phyloP scores from a whole-genome alignment of 2,797 vertebrate species.

The Sibirionetta formosa region DNA sequence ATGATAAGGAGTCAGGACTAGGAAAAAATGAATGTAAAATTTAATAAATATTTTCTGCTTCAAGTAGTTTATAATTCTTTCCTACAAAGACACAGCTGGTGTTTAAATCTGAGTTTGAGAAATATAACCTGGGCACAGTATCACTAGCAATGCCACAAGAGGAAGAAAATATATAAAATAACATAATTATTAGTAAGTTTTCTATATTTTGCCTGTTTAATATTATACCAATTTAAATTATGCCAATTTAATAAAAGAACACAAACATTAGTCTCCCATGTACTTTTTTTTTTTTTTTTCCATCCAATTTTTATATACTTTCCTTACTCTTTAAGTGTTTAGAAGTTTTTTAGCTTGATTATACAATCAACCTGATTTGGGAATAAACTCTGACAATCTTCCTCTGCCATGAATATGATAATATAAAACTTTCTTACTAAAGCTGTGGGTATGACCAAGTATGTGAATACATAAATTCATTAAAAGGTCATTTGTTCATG shows the following conservation, averaged over 20 bases:
- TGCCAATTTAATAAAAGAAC: neutral
- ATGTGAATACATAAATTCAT: neutral
- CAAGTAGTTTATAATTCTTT: neutral
- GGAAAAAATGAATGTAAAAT: neutral
- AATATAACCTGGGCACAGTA: neutral
- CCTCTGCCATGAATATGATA: neutral
- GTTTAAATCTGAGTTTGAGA: neutral
- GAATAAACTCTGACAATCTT: neutral
- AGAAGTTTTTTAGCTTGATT: neutral
- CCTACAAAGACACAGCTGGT: neutral
- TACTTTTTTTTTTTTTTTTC: neutral
- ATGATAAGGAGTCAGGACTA: neutral
- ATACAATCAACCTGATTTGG: neutral
- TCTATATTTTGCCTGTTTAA: neutral
- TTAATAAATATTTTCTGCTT: slow-evolving; percentile 5
- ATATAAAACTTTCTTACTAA: neutral
- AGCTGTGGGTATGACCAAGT: neutral
- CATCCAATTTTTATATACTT: neutral
- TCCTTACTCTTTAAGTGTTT: neutral
- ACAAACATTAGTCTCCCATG: neutral
- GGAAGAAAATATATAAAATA: neutral
- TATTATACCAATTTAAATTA: too few species aligned
- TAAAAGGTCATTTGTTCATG: neutral
- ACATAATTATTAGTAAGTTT: neutral
- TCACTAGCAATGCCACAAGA: neutral